These are phyloP conservation scores for Ichneumoninae sp. DNA, from an alignment of 2,888 invertebrate genomes.

Conservation along the genomic window DNA sequence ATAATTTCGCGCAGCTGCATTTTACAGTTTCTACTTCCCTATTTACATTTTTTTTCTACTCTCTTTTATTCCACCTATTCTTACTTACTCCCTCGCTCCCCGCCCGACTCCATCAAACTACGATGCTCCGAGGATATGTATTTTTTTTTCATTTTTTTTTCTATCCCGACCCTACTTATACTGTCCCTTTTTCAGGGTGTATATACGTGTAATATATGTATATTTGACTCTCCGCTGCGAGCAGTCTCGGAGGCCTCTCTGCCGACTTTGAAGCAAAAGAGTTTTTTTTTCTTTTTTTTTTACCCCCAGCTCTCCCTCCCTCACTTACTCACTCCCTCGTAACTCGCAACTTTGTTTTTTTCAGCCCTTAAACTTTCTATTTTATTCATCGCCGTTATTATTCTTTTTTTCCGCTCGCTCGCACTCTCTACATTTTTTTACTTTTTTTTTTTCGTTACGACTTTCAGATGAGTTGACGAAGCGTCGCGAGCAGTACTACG, in stretches of 20 bases:
- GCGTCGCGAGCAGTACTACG: slow-evolving; percentile 55
- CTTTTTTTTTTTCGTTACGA: slow-evolving; percentile 53
- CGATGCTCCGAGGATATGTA: slow-evolving; percentile 16
- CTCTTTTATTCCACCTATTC: slow-evolving; percentile 17
- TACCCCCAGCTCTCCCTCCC: slow-evolving; percentile 13
- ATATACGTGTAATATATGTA: slow-evolving; percentile 33
- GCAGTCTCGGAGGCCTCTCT: slow-evolving; percentile 28
- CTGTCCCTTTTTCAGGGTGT: slow-evolving; percentile 13
- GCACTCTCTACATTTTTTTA: slow-evolving; percentile 9
- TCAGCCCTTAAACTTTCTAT: slow-evolving; percentile 53
- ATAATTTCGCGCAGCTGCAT: slow-evolving; percentile 63
- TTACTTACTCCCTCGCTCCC: slow-evolving; percentile 14
- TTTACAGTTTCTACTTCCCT: slow-evolving; percentile 61
- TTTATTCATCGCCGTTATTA: slow-evolving; percentile 58
- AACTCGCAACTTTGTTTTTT: slow-evolving; percentile 47
- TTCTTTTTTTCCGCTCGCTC: slow-evolving; percentile 44
- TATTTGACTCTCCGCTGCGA: slow-evolving; percentile 15
- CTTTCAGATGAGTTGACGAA: slow-evolving; percentile 63
- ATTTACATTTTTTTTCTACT: slow-evolving; percentile 47
- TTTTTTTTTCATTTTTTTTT: slow-evolving; percentile 23
- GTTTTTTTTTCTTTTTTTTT: slow-evolving; percentile 47
- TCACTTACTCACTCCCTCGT: slow-evolving; percentile 26
- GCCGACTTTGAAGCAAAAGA: slow-evolving; percentile 33
- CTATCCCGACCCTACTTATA: slow-evolving; percentile 20
- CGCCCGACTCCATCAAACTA: slow-evolving; percentile 39